phyloP scores from a whole-genome alignment of 2,797 vertebrate genomes.

The Helicolenus hilgendorfi region DNA sequence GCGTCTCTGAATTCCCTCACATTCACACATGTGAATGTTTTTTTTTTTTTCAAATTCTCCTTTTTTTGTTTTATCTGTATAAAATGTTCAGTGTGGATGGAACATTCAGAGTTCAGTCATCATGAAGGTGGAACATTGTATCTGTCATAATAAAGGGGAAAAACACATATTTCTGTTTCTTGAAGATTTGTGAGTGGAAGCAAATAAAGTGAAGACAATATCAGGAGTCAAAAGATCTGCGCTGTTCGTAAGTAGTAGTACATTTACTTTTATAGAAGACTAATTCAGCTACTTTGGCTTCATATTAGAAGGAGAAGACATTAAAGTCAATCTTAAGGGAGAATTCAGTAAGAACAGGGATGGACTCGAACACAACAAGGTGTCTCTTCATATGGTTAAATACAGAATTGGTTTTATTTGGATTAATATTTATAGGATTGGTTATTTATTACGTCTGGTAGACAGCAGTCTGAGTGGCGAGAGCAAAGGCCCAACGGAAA shows the following conservation, averaged over 20 bases:
- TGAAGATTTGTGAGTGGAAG: background rate
- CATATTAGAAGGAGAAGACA: background rate
- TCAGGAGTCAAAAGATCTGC: background rate
- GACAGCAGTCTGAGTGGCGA: background rate
- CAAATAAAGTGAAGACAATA: background rate
- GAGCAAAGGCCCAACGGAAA: no score
- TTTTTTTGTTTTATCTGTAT: background rate
- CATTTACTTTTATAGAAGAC: background rate
- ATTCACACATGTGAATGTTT: background rate
- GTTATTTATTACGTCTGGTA: background rate
- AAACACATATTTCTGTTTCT: background rate
- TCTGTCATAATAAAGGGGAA: background rate
- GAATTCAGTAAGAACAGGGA: background rate
- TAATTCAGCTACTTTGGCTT: background rate
- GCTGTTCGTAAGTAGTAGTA: conserved; percentile 26
- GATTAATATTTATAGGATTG: background rate
- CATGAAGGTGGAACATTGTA: background rate
- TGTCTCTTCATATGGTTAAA: background rate
- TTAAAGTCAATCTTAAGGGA: background rate
- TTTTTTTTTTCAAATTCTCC: background rate
- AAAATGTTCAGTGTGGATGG: background rate
- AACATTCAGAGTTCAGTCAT: background rate
- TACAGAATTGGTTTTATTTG: background rate
- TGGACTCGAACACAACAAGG: background rate
- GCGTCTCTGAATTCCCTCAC: conserved; percentile 21